Percentiles rank a stretch among this genome's conserved stretches.
These are phyloP conservation scores for Micropoecilia bifurca DNA, from an alignment of 2,797 vertebrate species.

Conservation along the genomic window DNA sequence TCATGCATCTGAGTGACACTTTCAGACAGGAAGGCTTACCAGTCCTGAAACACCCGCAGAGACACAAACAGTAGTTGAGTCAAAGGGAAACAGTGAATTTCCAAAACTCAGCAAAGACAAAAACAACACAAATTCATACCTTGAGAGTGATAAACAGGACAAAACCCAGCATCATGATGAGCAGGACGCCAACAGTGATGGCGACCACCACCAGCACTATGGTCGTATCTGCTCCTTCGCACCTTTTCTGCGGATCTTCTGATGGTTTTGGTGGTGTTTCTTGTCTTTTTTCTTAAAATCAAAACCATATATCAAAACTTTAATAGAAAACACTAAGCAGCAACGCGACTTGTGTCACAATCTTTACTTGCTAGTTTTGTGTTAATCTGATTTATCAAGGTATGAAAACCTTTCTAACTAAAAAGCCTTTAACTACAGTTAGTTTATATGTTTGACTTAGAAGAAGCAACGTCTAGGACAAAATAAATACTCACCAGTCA, in stretches of 20 bases:
- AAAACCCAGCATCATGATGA: constrained; percentile 9
- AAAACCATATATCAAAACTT: background rate
- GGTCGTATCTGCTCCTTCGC: background rate
- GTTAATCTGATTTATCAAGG: background rate
- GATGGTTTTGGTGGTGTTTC: accelerated
- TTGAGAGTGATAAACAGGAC: constrained; percentile 42
- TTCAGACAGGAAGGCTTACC: background rate
- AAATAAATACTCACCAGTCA: background rate
- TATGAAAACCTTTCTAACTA: background rate
- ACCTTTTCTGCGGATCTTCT: accelerated
- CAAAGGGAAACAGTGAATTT: constrained; percentile 4
- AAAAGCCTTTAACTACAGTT: background rate
- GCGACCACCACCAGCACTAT: constrained; percentile 22
- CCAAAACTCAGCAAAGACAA: background rate
- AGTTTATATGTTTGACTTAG: background rate
- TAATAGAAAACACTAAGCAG: background rate
- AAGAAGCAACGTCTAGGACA: background rate
- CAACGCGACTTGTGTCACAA: background rate
- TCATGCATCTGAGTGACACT: background rate
- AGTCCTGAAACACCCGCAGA: background rate
- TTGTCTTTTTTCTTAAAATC: background rate
- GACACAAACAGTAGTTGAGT: constrained; percentile 12
- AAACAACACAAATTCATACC: constrained; percentile 46
- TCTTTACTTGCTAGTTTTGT: background rate
- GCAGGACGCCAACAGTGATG: constrained; percentile 35